Conservation (phyloP, 2,113 vertebrate genomes). For the Upupa epops region DNA sequence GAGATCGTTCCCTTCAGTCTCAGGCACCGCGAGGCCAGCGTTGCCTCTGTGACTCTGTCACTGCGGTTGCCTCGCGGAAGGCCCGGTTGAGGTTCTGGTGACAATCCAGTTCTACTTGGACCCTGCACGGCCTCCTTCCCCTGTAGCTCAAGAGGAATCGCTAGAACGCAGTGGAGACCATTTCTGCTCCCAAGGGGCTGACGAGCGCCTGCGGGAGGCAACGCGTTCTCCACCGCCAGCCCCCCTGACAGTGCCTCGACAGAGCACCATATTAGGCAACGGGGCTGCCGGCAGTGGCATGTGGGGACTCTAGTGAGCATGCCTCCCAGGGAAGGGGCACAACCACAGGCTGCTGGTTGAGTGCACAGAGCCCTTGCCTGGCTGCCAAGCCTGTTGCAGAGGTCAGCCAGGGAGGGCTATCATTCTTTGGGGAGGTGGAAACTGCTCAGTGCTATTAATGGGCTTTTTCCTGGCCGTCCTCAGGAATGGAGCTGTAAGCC, state of each 20-base stretch:
- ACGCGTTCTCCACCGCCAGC: not conserved
- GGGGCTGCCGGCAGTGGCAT: constrained; percentile 41
- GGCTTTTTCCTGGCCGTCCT: constrained; percentile 60
- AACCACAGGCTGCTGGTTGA: not conserved
- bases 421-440: constrained; percentile 61
- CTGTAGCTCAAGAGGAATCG: not conserved
- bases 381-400: constrained; percentile 30
- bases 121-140: not conserved
- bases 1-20: not conserved
- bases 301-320: constrained; percentile 18
- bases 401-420: constrained; percentile 57
- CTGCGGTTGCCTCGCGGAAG: not conserved
- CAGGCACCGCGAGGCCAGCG: not conserved
- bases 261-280: constrained; percentile 55
- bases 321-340: constrained; percentile 13
- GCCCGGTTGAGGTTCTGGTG: not conserved
- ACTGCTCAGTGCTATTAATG: constrained; percentile 29
- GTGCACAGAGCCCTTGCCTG: constrained; percentile 16
- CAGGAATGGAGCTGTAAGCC: constrained; percentile 43
- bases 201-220: not conserved
- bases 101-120: not conserved
- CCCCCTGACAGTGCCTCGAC: not conserved
- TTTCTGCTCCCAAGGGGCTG: not conserved
- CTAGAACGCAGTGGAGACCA: not conserved
- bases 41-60: no score